These are phyloP conservation scores for Tenualosa thibaudeaui DNA, from an alignment of 2,797 vertebrate species.

Conservation along the genomic window DNA sequence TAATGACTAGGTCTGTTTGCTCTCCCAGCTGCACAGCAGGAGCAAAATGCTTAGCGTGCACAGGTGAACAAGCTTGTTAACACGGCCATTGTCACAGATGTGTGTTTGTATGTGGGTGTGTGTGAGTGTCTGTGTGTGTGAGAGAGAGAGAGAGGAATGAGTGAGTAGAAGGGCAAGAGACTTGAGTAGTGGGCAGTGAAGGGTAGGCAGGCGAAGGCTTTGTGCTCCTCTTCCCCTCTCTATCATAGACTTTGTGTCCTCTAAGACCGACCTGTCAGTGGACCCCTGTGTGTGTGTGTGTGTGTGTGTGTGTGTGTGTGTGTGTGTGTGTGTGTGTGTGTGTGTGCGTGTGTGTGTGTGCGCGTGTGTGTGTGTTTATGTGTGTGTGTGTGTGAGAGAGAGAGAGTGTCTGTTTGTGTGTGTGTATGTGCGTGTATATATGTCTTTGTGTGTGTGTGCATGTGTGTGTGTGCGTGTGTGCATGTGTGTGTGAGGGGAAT, in stretches of 20 bases:
- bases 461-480: too few species aligned
- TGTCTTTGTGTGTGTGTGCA: too few species aligned
- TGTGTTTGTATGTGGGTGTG: not conserved
- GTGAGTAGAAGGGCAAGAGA: not conserved
- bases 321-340: too few species aligned
- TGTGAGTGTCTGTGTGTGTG: not conserved
- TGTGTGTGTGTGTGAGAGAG: not conserved
- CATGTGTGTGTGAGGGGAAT: not conserved
- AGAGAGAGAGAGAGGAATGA: not conserved
- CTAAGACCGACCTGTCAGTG: not conserved
- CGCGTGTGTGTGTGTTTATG: not conserved
- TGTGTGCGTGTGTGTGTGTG: too few species aligned
- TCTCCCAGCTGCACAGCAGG: not conserved
- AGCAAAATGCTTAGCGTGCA: constrained; percentile 16
- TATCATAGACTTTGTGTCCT: not conserved
- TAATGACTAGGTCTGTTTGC: constrained; percentile 18
- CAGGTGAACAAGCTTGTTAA: constrained; percentile 26
- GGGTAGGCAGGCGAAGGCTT: not conserved
- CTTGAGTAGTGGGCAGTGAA: not conserved
- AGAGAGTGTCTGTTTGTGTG: too few species aligned
- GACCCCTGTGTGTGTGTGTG: not conserved
- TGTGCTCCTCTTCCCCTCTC: not conserved
- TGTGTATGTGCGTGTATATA: not conserved
- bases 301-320: too few species aligned
- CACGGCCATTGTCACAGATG: not conserved